Percentiles rank a stretch among this genome's conserved stretches.
Evolutionary conservation across 2,113 vertebrate species (phyloP).

Genomic region (Sialia sialis): DNA sequence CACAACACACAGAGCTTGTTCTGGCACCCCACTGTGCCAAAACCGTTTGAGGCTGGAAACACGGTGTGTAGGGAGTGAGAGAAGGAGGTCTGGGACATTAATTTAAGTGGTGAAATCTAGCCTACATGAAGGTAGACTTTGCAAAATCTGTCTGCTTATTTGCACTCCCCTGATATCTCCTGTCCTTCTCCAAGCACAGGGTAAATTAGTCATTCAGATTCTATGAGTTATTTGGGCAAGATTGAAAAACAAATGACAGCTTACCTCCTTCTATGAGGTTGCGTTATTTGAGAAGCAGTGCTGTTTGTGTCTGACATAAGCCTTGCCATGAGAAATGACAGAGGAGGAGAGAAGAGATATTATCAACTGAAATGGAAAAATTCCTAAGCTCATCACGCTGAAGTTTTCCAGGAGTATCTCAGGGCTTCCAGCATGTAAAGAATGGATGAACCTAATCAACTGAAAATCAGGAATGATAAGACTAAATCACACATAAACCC

Average conservation of each 20-base stretch:
- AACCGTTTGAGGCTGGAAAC: background rate
- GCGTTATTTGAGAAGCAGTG: constrained; percentile 1
- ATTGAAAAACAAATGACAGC: background rate
- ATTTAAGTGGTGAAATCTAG: background rate
- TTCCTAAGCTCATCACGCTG: background rate
- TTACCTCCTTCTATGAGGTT: background rate
- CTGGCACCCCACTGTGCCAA: background rate
- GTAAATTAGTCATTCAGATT: background rate
- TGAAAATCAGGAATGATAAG: background rate
- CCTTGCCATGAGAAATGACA: background rate
- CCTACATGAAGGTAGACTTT: background rate
- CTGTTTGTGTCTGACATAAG: background rate
- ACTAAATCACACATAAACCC: background rate
- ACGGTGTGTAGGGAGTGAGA: background rate
- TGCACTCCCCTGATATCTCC: background rate
- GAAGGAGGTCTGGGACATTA: background rate
- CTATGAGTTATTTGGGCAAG: background rate
- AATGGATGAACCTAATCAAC: background rate
- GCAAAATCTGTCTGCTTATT: background rate
- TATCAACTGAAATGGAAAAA: background rate
- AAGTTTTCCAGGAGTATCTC: background rate
- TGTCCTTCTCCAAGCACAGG: background rate
- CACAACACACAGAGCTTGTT: background rate
- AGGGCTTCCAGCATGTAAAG: background rate
- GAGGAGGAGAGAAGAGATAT: background rate